Percentiles rank a stretch among this genome's conserved stretches.
Conservation (phyloP, 2,113 vertebrate species). For the Paralichthys olivaceus region DNA sequence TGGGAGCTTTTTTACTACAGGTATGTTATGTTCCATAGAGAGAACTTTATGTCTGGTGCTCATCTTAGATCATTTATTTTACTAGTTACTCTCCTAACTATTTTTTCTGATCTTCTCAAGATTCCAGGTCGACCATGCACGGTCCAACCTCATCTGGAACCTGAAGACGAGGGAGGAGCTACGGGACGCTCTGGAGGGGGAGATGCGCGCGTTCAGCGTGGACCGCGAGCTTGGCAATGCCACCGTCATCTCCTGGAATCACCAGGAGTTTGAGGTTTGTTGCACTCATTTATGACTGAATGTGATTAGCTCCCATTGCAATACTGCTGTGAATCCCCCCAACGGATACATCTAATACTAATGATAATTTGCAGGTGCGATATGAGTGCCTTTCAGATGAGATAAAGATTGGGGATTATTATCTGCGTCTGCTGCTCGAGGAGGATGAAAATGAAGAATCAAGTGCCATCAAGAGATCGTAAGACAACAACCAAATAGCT, state of each 20-base stretch:
- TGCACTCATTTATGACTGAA: background rate
- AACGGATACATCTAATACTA: background rate
- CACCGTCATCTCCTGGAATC: slow-evolving; percentile 97
- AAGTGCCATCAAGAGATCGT: slow-evolving; percentile 98
- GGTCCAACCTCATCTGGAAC: slow-evolving; percentile 98
- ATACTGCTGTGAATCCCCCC: background rate
- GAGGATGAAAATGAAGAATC: slow-evolving; percentile 96
- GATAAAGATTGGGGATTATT: slow-evolving; percentile 99
- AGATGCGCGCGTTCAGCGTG: slow-evolving; percentile 95
- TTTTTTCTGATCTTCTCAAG: slow-evolving; percentile 65
- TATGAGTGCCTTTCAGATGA: slow-evolving; percentile 98
- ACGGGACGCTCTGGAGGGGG: slow-evolving; percentile 93
- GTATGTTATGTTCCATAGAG: slow-evolving; percentile 35
- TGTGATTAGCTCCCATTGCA: background rate
- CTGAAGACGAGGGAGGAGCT: slow-evolving; percentile 97
- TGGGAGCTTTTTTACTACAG: slow-evolving; percentile 99
- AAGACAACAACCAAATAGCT: slow-evolving; percentile 65
- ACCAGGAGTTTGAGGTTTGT: slow-evolving; percentile 97
- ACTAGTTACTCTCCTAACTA: background rate
- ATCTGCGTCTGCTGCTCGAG: slow-evolving; percentile 93
- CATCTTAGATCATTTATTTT: background rate
- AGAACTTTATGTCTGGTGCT: background rate
- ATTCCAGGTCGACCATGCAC: slow-evolving; percentile 95
- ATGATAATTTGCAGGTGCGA: slow-evolving; percentile 86
- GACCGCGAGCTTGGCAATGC: slow-evolving; percentile 94